A percentile compares a stretch with the other conserved stretches of the same genome.
phyloP scores from a whole-genome alignment of 2,797 vertebrate genomes.

The Rallus crepitans region DNA sequence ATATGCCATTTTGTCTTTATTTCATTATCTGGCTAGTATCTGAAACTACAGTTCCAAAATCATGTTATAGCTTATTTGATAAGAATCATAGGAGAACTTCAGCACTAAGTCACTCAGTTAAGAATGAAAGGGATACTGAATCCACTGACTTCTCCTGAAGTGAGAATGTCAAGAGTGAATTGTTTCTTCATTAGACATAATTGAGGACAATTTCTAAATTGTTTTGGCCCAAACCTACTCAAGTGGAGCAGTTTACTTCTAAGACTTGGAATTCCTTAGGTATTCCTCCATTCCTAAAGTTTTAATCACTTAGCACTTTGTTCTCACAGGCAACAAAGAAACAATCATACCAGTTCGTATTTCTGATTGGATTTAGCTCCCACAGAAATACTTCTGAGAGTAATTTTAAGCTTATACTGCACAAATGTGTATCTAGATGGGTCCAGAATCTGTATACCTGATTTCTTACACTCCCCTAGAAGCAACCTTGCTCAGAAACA shows the following conservation, averaged over 20 bases:
- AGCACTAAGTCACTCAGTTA: background rate
- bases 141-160: background rate
- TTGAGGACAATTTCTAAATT: background rate
- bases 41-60: background rate
- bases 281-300: background rate
- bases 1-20: background rate
- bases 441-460: background rate
- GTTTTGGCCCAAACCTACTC: background rate
- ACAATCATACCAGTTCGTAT: background rate
- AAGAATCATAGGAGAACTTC: too few relatives aligned
- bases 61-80: fast-evolving
- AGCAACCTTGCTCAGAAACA: background rate
- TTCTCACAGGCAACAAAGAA: background rate
- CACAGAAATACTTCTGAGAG: background rate
- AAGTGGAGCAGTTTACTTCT: background rate
- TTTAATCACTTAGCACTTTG: background rate
- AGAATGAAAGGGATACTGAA: background rate
- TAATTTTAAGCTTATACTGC: background rate
- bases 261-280: background rate
- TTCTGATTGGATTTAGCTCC: background rate
- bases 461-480: background rate
- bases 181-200: background rate
- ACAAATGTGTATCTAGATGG: background rate
- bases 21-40: background rate
- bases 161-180: background rate